Evolutionary conservation across 2,113 vertebrate species (phyloP), one percentile per base, ranked within the genome.

Genomic region (Pyrgilauda ruficollis): DNA sequence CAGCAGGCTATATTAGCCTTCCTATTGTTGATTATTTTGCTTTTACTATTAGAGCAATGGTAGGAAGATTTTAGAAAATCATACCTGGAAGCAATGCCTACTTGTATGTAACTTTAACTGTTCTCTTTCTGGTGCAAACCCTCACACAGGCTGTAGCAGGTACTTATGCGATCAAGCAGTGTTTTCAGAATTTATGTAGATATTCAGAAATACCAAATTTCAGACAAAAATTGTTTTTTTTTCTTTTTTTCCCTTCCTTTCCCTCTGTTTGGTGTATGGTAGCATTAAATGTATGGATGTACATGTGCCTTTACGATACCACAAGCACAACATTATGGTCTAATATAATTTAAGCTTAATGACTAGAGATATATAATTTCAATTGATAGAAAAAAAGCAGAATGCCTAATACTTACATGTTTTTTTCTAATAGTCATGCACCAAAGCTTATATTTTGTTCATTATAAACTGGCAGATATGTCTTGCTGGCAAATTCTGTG

Each of bases 401-500:
- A 70, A 20, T 75, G 52, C 66, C 22, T 90, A 28, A 41, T 24
- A 35, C 28, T 37, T 82, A 17, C 1, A 1, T 58, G 0, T 0
- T 75, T 93, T 61, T 79, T 85, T 44, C 33, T 72, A 31, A 19
- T 73, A 95, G 24, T 37, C 4, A 3, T 75, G 37, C 41, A 72
- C 46, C 43, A 67, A 10, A 75, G 23, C 41, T 17, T 91, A 53
- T 62, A 47, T 94, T 89, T 72, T 67, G 24, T 55, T 94, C 35
- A 47, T 84, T 79, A 74, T 61, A 86, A 90, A 70, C 35, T 30
- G 61, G 30, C n/a, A 83, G 47, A 46, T 72, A 58, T 6, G 33
- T 77, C 72, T 95, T 79, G 43, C 61, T 92, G 70, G 76, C 68
- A 94, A 91, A 78, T 90, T 76, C 66, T 79, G 22, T 93, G 79